These are phyloP conservation scores for Caracal caracal DNA, from an alignment of 2,113 vertebrate species.

Conservation along the genomic window DNA sequence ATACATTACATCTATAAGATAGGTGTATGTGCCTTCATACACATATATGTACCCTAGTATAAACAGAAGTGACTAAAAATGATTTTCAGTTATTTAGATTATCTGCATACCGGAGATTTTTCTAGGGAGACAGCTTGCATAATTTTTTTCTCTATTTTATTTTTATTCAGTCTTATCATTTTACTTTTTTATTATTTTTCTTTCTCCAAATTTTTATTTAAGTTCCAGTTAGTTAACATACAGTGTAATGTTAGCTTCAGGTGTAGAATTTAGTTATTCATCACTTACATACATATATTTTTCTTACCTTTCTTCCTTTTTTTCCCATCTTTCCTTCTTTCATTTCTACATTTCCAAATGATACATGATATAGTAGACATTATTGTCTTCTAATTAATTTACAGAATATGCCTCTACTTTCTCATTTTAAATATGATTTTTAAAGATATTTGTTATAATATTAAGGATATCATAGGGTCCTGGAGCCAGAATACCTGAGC, in stretches of 20 bases:
- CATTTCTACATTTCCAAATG: slow-evolving; percentile 31
- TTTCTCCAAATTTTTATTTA: neutral
- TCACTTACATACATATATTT: neutral
- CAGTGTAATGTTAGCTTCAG: neutral
- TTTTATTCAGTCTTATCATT: neutral
- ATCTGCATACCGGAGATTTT: neutral
- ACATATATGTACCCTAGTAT: neutral
- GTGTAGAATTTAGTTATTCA: neutral
- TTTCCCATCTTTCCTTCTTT: neutral
- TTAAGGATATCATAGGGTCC: neutral
- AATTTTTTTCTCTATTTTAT: slow-evolving; percentile 1
- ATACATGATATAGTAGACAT: neutral
- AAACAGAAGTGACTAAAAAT: neutral
- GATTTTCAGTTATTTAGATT: neutral
- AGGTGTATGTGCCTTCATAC: neutral
- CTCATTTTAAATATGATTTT: slow-evolving; percentile 39
- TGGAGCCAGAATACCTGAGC: neutral
- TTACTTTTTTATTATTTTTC: neutral
- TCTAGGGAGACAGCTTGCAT: slow-evolving; percentile 12
- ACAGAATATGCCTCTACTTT: neutral
- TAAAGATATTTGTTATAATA: neutral
- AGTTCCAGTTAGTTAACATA: neutral
- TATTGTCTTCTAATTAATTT: neutral
- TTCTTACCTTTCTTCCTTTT: neutral
- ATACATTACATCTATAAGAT: neutral